Base-by-base conservation (phyloP, 2,797 vertebrate species). In the Ctenopoma multispine region DNA sequence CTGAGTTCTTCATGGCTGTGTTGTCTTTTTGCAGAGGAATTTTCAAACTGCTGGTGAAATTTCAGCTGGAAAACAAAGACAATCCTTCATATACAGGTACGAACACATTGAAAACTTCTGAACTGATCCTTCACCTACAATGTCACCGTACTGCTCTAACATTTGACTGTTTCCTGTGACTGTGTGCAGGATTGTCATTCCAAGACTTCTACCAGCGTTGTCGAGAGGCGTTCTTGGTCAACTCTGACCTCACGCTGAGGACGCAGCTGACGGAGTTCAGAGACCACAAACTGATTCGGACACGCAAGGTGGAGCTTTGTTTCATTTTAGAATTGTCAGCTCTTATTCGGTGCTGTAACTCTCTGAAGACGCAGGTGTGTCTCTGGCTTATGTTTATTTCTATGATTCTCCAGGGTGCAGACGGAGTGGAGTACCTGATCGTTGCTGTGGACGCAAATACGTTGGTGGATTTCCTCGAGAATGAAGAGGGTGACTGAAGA, bases 151-250 rank as follows among this genome's bases (percentile, higher is more conserved):
- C 18, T 24, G 1, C 8, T 20, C n/a, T 1, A 2, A 50, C 5
- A 34, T 34, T n/a, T 4, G 36, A 18, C 48, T 20, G 1, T 44
- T 15, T 75, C 49, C 49, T 49, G 63, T 82, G 18, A 31, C 57
- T 43, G 1, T 60, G 74, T 60, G 74, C 75, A 99, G 98, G 98
- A 36, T 90, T 99, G 84, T 97, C 97, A 15, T 99, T 99, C 93
- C 98, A 99, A 86, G 98, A 99, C 59, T 99, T 99, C 83, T 99
- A 99, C 89, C 97, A 98, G 90, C 96, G 95, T 20, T 99, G 98
- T 93, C 95, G 98, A 40, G 97, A 99, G 78, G 95, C 96, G 0
- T 99, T 99, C 87, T 91, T 99, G 72, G 98, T 99, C 56, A 99
- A 99, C 88, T 99, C 96, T 75, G 97, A 99, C 78, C 93, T 99